A percentile compares a stretch with the other conserved stretches of the same genome.
These are phyloP conservation scores for Stichopus horrens DNA, from an alignment of 53 echinoderm and acorn worm species.

Conservation along the genomic window DNA sequence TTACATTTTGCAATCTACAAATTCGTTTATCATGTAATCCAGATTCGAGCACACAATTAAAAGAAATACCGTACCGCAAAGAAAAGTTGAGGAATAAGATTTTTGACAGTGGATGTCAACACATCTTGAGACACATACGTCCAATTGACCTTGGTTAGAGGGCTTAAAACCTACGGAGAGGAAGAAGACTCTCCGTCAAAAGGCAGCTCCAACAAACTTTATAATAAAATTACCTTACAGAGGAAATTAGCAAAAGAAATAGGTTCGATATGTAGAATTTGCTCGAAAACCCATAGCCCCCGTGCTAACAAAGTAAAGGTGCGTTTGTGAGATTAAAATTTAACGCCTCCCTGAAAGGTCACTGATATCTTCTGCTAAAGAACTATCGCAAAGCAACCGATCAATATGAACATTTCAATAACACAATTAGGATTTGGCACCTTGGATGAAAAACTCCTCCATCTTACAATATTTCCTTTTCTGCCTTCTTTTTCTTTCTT, in stretches of 20 bases:
- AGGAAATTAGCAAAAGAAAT: background rate
- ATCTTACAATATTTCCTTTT: background rate
- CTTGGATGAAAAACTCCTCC: background rate
- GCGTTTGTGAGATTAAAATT: background rate
- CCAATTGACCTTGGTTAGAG: too few relatives aligned
- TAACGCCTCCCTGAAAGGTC: constrained; percentile 10
- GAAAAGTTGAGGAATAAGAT: too few relatives aligned
- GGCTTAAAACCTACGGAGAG: too few relatives aligned
- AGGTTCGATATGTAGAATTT: background rate
- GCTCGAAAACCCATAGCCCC: background rate
- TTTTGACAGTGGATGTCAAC: too few relatives aligned
- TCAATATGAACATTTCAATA: background rate
- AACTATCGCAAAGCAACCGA: background rate
- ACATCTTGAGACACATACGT: too few relatives aligned
- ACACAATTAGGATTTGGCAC: constrained; percentile 1
- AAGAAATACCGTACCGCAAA: too few relatives aligned
- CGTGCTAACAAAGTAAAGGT: constrained; percentile 6
- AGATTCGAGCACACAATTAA: too few relatives aligned
- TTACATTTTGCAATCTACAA: too few relatives aligned
- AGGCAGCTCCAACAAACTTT: background rate
- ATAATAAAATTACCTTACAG: background rate
- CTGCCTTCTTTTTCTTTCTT: too few relatives aligned
- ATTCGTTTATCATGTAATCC: too few relatives aligned
- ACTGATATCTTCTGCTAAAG: constrained; percentile 6
- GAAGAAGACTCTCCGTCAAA: too few relatives aligned